Evolutionary conservation across 2,113 vertebrate genomes (phyloP).

Genomic region (Toxostoma redivivum): DNA sequence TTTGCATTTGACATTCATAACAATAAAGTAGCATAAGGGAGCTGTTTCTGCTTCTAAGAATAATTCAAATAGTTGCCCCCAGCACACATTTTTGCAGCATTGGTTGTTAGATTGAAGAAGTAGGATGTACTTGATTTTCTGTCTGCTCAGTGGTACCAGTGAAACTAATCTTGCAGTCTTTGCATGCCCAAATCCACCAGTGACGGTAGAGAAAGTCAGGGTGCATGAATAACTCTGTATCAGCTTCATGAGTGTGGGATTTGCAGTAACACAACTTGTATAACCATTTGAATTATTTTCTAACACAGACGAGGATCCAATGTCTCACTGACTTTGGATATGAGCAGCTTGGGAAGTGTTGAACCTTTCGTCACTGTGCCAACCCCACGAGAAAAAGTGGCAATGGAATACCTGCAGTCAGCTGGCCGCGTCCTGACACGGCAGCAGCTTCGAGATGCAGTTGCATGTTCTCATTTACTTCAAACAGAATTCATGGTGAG

Average conservation of each 20-base stretch:
- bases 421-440: constrained; percentile 82
- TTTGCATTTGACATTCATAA: not conserved
- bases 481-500: constrained; percentile 92
- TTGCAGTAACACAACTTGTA: not conserved
- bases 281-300: constrained; percentile 10
- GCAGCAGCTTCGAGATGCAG: constrained; percentile 79
- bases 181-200: not conserved
- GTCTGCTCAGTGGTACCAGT: not conserved
- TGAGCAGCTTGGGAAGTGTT: constrained; percentile 85
- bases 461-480: constrained; percentile 83
- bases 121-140: not conserved
- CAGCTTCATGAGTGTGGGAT: not conserved
- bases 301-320: constrained; percentile 88
- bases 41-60: not conserved
- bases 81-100: not conserved
- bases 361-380: constrained; percentile 83
- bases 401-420: constrained; percentile 88
- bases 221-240: not conserved
- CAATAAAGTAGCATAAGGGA: not conserved
- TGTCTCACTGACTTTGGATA: constrained; percentile 93
- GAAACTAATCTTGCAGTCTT: not conserved
- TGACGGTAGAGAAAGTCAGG: not conserved
- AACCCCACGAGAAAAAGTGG: constrained; percentile 85
- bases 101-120: not conserved
- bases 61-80: not conserved